Evolutionary conservation across 2,797 vertebrate genomes (phyloP), one percentile per base, ranked within the genome.

Genomic region (Lindbergichthys nudifrons): DNA sequence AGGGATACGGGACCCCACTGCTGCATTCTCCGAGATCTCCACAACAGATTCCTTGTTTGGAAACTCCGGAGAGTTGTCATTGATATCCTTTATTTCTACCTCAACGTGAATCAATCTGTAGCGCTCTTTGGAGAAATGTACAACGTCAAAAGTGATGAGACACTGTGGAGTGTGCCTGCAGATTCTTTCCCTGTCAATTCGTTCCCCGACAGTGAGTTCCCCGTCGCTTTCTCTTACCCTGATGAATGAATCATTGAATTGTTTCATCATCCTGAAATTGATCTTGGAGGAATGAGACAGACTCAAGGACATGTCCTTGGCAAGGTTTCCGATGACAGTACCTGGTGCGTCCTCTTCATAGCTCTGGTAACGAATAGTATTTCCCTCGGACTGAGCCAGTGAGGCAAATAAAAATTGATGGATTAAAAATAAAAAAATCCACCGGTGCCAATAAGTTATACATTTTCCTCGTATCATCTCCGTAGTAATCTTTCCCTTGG

Each of bases 51-150:
- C 96, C 70, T 90, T 84, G 51, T 90, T 92, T 54, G 96, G 96
- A 70, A 98, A 99, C 91, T 93, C 96, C 0, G 96, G 98, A 10
- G 96, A 95, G 73, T 98, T 97, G 94, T 99, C 97, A 11, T 99
- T 98, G 60, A 97, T 90, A 92, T 99, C 97, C 52, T 93, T 96
- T 87, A 99, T 95, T 89, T 98, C 97, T 92, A 99, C 95, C 88
- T 98, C 97, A 71, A 98, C 97, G 90, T 98, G 97, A 66, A 99
- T 94, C 81, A 98, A 92, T 83, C 95, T 96, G 92, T 97, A 98
- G 71, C 96, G 96, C 81, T 96, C 96, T 84, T 95, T 95, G 48
- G 95, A 96, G 87, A 97, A 96, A 91, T 96, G 96, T 45, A 98
- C 97, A 89, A 98, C 97, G 79, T 99, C 97, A 88, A 98, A 97